Base-by-base conservation (phyloP, 1,140 invertebrate genomes). In the Macrobrachium rosenbergii region DNA sequence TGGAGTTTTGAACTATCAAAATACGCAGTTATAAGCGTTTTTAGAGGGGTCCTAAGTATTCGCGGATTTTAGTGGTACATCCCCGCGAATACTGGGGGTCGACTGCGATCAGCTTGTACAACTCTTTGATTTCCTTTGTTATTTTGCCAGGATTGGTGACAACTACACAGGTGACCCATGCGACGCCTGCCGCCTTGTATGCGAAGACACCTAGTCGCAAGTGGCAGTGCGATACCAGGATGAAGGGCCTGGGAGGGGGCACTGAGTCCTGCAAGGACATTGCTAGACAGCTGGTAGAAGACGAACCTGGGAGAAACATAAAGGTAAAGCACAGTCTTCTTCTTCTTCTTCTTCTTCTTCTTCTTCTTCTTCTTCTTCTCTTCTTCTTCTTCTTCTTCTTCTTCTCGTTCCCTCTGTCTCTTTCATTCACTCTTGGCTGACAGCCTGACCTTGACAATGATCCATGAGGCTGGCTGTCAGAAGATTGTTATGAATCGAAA, bases 161-260 rank as follows among this genome's bases (percentile, higher is more conserved):
- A 0, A 98, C 96, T 0, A 97, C 97, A 59, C 93, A 97, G 82
- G 95, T 99, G 0, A 98, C 97, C 0, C 97, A 99, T 91, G 98
- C 97, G 0, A 98, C 97, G 0, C 98, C 97, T 0, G 95, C 95
- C 0, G 96, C 96, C 0, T 91, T 96, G 0, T 99, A 98, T 91
- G 96, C 97, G 2, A 95, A 97, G 91, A 93, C 94, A 5, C 92
- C 96, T 0, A 52, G 89, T 89, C 92, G 96, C 12, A 93, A 94
- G 59, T 98, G 96, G 96, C 96, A 98, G 90, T 94, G 94, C 88
- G 95, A 95, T 90, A 92, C 85, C 14, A 69, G n/a, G 37, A 79
- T 88, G 3, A 62, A 45, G 5, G 58, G 5, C 19, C 63, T 16
- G 0, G 84, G 77, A 12, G 17, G 17, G 5, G 62, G 75, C 28